phyloP scores from a whole-genome alignment of 2,888 invertebrate species.

The Meganola albula region DNA sequence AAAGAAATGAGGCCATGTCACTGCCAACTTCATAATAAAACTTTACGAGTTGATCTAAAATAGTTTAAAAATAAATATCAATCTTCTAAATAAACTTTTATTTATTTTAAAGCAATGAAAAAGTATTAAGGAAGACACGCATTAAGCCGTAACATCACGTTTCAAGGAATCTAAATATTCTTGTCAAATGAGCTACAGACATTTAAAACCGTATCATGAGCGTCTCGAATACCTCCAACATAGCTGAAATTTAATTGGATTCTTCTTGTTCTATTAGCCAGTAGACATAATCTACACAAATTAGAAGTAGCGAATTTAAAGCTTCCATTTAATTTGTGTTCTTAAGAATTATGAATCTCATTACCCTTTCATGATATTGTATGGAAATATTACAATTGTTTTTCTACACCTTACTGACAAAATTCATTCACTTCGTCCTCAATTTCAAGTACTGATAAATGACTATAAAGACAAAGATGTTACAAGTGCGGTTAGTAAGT shows the following conservation, averaged over 20 bases:
- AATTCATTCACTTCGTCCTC: too few species aligned
- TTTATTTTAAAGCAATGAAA: constrained; percentile 3
- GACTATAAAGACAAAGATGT: too few species aligned
- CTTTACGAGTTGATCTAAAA: not conserved
- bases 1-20: too few species aligned
- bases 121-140: constrained; percentile 8
- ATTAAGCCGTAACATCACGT: constrained; percentile 8
- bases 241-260: constrained; percentile 6
- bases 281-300: not conserved
- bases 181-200: constrained; percentile 14
- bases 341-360: constrained; percentile 19
- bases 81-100: too few species aligned
- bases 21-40: not conserved
- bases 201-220: constrained; percentile 3
- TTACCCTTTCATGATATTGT: too few species aligned
- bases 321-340: constrained; percentile 14
- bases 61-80: not conserved
- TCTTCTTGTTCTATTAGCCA: not conserved
- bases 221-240: constrained; percentile 9
- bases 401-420: too few species aligned
- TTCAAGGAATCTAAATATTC: constrained; percentile 8
- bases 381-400: too few species aligned
- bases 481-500: too few species aligned
- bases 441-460: too few species aligned
- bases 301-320: constrained; percentile 11